Conservation (phyloP, 2,888 invertebrate genomes). For the Taphrorychus bicolor region DNA sequence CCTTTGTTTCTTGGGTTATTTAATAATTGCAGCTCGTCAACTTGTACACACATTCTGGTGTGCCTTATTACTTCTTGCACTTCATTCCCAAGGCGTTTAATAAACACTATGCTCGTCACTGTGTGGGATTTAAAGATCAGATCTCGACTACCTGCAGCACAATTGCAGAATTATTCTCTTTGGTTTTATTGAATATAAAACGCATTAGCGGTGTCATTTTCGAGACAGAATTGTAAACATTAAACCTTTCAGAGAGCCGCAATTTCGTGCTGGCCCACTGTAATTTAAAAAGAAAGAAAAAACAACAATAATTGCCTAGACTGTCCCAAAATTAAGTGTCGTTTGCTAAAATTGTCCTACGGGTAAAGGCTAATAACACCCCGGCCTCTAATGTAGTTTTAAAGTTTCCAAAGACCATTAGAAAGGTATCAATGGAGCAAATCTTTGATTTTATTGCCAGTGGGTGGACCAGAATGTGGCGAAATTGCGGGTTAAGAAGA, state of each 20-base stretch:
- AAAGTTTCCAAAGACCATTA: constrained; percentile 23
- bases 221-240: constrained; percentile 29
- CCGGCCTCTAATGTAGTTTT: constrained; percentile 19
- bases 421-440: constrained; percentile 31
- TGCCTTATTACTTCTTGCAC: constrained; percentile 38
- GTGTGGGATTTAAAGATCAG: neutral
- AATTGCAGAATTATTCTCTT: neutral
- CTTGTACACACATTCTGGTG: constrained; percentile 38
- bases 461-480: constrained; percentile 17
- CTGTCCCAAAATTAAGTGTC: constrained; percentile 44
- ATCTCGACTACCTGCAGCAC: constrained; percentile 4
- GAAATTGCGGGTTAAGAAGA: neutral
- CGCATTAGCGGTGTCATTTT: constrained; percentile 38
- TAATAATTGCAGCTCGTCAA: constrained; percentile 42
- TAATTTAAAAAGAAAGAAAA: constrained; percentile 31
- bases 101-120: constrained; percentile 25
- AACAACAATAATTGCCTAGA: constrained; percentile 27
- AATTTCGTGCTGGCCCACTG: constrained; percentile 32
- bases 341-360: constrained; percentile 40
- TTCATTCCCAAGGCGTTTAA: constrained; percentile 24
- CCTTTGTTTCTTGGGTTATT: constrained; percentile 42
- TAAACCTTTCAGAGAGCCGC: constrained; percentile 32
- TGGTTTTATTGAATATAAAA: constrained; percentile 37
- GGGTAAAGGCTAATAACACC: constrained; percentile 26
- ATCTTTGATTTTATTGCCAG: constrained; percentile 13